Base-by-base conservation (phyloP, 2,113 vertebrate species). In the Addax nasomaculatus region DNA sequence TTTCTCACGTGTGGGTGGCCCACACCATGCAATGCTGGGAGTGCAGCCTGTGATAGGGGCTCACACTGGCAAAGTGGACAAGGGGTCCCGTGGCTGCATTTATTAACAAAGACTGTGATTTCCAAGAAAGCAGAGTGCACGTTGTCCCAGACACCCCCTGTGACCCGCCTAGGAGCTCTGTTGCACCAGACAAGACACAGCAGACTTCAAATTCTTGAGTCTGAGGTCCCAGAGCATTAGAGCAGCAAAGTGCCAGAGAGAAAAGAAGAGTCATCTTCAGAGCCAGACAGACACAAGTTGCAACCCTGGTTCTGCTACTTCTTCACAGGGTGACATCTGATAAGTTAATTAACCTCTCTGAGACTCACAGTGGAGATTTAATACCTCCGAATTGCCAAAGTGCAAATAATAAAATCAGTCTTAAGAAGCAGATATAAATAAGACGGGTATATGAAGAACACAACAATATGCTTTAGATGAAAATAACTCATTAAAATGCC, bases 21-120 rank as follows among this genome's bases (percentile, higher is more conserved):
- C 0, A 25, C 2, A 2, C 30, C 16, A 1, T 1, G 3, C 3
- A 0, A 6, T 0, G 6, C 47, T 0, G 2, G 39, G n/a, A 7
- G 0, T 1, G 12, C 6, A 7, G 60, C 6, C 6, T 6, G 19
- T 55, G n/a, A 30, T 4, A 3, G 23, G 2, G 1, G 29, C 60
- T 81, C 89, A 5, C 0, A 3, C n/a, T 3, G 1, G 47, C 4
- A 58, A 47, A 16, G 5, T 3, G 43, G 81, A 43, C 27, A 2
- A 17, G 51, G 15, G 6, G 25, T 9, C 1, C 5, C 6, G 19
- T 0, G 12, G 39, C 17, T 10, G 15, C 21, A 17, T 5, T 39
- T 12, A 45, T 30, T 15, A 17, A 36, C 29, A 5, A 5, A 4
- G 39, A 30, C 23, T 33, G 19, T 27, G 17, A 70, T 53, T 73